phyloP scores from a whole-genome alignment of 2,888 invertebrate genomes.

The Himalopsyche tibetana region DNA sequence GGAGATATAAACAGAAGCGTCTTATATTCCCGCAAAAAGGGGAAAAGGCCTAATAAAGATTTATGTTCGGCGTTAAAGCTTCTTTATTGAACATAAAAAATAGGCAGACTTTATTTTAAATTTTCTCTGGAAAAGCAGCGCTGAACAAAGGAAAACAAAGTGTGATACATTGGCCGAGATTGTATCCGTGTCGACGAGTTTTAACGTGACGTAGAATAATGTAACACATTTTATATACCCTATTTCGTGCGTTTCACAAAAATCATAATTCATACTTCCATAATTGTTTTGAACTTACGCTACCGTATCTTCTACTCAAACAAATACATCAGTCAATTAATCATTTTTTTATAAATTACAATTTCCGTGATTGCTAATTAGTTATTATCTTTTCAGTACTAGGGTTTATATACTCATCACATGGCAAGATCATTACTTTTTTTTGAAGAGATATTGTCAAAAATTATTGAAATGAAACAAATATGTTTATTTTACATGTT shows the following conservation, averaged over 20 bases:
- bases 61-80: constrained; percentile 48
- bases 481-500: too few species aligned
- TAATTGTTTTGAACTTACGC: too few species aligned
- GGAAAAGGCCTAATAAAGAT: constrained; percentile 58
- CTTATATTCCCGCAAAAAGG: constrained; percentile 45
- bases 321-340: too few species aligned
- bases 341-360: too few species aligned
- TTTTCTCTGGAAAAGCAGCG: neutral
- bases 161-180: constrained; percentile 45
- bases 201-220: neutral
- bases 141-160: constrained; percentile 32
- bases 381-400: too few species aligned
- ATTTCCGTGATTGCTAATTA: neutral
- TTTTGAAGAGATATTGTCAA: too few species aligned
- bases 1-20: neutral
- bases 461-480: too few species aligned
- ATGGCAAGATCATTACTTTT: too few species aligned
- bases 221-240: neutral
- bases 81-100: constrained; percentile 46
- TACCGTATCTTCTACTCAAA: too few species aligned
- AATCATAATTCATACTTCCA: neutral
- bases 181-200: neutral
- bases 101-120: constrained; percentile 27
- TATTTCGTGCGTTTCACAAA: neutral
- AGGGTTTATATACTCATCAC: too few species aligned